Conservation (phyloP, 1,140 invertebrate species). For the Apis laboriosa region DNA sequence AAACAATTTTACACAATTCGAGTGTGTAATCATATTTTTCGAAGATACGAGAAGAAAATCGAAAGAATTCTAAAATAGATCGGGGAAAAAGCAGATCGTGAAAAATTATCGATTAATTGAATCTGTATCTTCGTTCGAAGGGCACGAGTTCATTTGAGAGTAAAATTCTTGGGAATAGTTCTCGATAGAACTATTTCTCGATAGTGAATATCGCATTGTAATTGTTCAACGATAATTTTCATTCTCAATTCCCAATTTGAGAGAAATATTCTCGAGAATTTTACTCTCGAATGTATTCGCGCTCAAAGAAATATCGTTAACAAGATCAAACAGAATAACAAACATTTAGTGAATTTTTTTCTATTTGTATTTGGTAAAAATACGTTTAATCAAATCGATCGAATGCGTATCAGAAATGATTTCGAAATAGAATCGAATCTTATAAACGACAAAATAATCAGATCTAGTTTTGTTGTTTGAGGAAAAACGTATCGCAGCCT, state of each 20-base stretch:
- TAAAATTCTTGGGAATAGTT: too few species aligned
- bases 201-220: too few species aligned
- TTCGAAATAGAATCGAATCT: neutral
- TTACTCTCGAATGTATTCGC: neutral
- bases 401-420: neutral
- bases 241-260: too few species aligned
- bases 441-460: neutral
- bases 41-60: neutral
- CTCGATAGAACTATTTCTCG: too few species aligned
- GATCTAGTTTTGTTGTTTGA: neutral
- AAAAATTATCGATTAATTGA: too few species aligned
- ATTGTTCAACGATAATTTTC: too few species aligned
- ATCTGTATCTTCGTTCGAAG: too few species aligned
- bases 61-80: neutral
- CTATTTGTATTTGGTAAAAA: neutral
- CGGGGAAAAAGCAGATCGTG: too few species aligned
- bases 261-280: neutral
- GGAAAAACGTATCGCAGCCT: neutral
- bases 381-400: neutral
- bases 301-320: neutral
- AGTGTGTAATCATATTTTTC: neutral
- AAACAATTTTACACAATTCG: neutral
- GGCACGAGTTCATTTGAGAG: too few species aligned
- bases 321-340: slow-evolving; percentile 12
- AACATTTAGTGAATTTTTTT: neutral